phyloP scores from a whole-genome alignment of 2,113 vertebrate genomes.

The Malurus elegans region DNA sequence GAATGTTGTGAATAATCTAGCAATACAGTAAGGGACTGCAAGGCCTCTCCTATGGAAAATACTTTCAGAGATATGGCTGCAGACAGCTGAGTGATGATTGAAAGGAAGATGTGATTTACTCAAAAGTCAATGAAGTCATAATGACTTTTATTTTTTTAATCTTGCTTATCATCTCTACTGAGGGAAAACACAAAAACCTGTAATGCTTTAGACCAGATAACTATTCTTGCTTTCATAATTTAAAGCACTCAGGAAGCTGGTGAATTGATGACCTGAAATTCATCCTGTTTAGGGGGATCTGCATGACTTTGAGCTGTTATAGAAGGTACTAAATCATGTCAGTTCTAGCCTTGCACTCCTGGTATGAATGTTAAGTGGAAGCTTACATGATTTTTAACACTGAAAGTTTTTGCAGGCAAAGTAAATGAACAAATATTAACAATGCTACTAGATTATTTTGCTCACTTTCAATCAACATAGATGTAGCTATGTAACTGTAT shows the following conservation, averaged over 20 bases:
- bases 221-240: neutral
- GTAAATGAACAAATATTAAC: neutral
- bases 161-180: rapidly evolving
- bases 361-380: neutral
- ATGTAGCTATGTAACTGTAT: neutral
- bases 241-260: neutral
- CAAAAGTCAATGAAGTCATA: neutral
- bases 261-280: neutral
- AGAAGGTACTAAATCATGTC: neutral
- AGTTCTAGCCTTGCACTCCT: neutral
- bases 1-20: neutral
- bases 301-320: neutral
- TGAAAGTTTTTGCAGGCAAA: neutral
- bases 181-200: neutral
- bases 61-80: neutral
- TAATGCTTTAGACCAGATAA: neutral
- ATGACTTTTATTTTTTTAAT: neutral
- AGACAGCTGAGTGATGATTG: neutral
- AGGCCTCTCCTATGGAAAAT: neutral
- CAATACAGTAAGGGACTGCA: neutral
- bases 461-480: neutral
- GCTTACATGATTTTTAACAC: neutral
- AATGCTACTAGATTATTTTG: neutral
- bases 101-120: neutral
- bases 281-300: neutral